Evolutionary conservation across 2,888 invertebrate species (phyloP).

Genomic region (Branchipolynoe longqiensis): DNA sequence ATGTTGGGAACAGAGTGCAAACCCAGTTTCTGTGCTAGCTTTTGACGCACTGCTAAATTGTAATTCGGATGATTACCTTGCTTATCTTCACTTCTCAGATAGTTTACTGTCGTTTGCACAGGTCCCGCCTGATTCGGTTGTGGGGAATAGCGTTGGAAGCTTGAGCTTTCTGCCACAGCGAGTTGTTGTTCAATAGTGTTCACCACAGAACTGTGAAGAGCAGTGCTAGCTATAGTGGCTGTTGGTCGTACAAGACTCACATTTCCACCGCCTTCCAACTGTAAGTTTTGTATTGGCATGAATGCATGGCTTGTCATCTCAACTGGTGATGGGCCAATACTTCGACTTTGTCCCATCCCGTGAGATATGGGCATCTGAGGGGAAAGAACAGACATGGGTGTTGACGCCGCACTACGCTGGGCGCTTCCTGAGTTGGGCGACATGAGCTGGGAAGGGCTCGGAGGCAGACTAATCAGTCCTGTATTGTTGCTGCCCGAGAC

Average conservation of each 20-base stretch:
- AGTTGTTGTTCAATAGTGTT: constrained; percentile 34
- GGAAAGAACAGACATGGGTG: constrained; percentile 41
- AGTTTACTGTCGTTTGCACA: not conserved
- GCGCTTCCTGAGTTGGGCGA: constrained; percentile 42
- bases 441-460: constrained; percentile 42
- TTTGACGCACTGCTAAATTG: constrained; percentile 15
- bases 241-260: constrained; percentile 52
- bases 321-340: constrained; percentile 41
- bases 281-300: constrained; percentile 54
- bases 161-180: constrained; percentile 5
- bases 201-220: constrained; percentile 6
- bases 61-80: constrained; percentile 21
- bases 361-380: constrained; percentile 44
- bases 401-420: constrained; percentile 51
- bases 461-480: constrained; percentile 33
- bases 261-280: not conserved
- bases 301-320: constrained; percentile 46
- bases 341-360: constrained; percentile 36
- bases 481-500: constrained; percentile 16
- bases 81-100: constrained; percentile 1
- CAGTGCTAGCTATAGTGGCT: constrained; percentile 33
- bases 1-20: not conserved
- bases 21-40: constrained; percentile 31
- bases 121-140: not conserved
- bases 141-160: constrained; percentile 6